phyloP scores from a whole-genome alignment of 2,113 vertebrate genomes.

The Typhlomys cinereus region DNA sequence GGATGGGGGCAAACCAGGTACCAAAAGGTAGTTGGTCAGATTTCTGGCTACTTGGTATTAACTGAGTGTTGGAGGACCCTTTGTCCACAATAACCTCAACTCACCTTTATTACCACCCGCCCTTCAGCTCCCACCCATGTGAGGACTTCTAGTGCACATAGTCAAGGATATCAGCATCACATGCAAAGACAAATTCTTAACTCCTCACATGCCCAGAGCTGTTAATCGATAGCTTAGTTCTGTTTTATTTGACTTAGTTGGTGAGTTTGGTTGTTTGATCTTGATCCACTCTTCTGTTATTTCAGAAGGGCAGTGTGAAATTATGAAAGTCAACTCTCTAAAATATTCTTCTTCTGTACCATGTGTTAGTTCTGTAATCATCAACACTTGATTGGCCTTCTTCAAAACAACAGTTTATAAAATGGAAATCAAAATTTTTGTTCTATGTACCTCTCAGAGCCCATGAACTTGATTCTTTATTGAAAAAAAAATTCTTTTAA shows the following conservation, averaged over 20 bases:
- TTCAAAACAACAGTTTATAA: background rate
- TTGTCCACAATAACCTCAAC: background rate
- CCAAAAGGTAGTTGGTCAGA: background rate
- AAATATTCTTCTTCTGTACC: background rate
- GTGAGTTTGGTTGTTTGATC: background rate
- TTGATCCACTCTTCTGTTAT: background rate
- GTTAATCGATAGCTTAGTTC: background rate
- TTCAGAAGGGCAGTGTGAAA: background rate
- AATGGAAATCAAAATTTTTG: background rate
- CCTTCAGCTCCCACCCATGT: background rate
- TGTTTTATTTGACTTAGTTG: background rate
- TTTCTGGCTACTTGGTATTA: background rate
- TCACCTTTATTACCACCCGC: background rate
- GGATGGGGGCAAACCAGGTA: too few relatives aligned
- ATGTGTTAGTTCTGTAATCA: background rate
- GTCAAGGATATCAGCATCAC: background rate
- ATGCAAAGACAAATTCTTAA: background rate
- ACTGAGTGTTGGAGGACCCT: background rate
- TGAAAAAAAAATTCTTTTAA: background rate
- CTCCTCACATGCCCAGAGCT: background rate
- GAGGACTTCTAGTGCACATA: background rate
- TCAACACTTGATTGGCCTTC: background rate
- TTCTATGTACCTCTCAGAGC: background rate
- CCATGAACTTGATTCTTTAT: background rate
- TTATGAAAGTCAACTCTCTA: background rate